These are phyloP conservation scores for Phasia obesa DNA, from an alignment of 2,888 invertebrate genomes.

Conservation along the genomic window DNA sequence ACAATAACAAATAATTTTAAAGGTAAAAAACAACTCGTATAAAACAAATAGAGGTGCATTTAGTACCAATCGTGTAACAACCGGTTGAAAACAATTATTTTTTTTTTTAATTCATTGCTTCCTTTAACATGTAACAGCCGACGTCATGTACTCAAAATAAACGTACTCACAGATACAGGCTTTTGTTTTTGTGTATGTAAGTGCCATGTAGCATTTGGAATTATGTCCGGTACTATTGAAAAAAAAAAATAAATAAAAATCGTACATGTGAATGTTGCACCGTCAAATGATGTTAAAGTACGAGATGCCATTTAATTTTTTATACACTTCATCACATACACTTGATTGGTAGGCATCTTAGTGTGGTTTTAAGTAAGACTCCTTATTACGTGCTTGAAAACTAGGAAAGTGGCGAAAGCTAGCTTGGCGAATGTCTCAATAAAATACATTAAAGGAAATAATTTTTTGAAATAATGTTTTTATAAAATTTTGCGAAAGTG, in stretches of 20 bases:
- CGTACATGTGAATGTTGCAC: slow-evolving; percentile 50
- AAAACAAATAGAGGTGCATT: slow-evolving; percentile 39
- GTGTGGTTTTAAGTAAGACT: too few species aligned
- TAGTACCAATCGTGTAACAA: slow-evolving; percentile 62
- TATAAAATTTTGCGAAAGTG: too few species aligned
- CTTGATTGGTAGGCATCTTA: neutral
- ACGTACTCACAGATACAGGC: slow-evolving; percentile 4
- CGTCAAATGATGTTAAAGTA: slow-evolving; percentile 43
- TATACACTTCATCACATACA: slow-evolving; percentile 22
- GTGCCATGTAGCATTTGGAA: slow-evolving; percentile 23
- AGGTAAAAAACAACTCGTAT: slow-evolving; percentile 22
- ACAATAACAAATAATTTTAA: slow-evolving; percentile 32
- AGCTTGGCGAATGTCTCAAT: too few species aligned
- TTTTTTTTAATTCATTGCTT: slow-evolving; percentile 64
- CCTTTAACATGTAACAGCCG: slow-evolving; percentile 45
- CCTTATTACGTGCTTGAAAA: too few species aligned
- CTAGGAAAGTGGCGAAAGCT: too few species aligned
- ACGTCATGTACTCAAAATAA: slow-evolving; percentile 23
- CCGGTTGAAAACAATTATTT: slow-evolving; percentile 67
- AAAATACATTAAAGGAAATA: too few species aligned
- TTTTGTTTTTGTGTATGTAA: neutral
- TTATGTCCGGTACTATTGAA: slow-evolving; percentile 43
- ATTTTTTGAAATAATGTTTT: too few species aligned
- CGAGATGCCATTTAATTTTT: slow-evolving; percentile 47
- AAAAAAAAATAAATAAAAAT: slow-evolving; percentile 33